Percentiles rank a stretch among this genome's conserved stretches.
Conservation (phyloP, 2,797 vertebrate genomes). For the Aphelocoma californica region DNA sequence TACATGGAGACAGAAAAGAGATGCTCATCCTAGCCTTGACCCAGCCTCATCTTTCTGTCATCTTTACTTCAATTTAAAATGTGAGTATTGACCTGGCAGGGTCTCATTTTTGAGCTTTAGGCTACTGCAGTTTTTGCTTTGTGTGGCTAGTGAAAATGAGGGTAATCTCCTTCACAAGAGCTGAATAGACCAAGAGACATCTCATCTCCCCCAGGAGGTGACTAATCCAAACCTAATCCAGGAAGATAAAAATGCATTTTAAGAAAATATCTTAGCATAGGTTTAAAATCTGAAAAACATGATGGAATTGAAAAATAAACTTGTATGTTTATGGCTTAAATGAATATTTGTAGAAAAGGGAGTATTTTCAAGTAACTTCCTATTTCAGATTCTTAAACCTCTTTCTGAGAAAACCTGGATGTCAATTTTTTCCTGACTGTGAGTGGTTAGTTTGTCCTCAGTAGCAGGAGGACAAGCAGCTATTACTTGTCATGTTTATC, state of each 20-base stretch:
- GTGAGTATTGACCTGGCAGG: not conserved
- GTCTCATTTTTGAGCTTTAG: not conserved
- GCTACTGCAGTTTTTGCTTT: not conserved
- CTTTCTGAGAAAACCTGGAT: not conserved
- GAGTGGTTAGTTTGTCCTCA: conserved; percentile 8
- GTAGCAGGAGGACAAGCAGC: conserved; percentile 7
- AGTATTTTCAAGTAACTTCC: not conserved
- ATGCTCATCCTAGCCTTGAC: not conserved
- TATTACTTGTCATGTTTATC: conserved; percentile 45
- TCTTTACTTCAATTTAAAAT: not conserved
- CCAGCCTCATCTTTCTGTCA: not conserved
- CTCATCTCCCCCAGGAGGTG: conserved; percentile 12
- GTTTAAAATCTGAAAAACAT: not conserved
- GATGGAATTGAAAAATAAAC: not conserved
- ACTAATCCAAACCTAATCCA: conserved; percentile 13
- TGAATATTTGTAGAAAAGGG: not conserved
- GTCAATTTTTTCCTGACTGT: not conserved
- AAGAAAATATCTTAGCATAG: not conserved
- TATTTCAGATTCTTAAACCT: not conserved
- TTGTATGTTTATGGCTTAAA: not conserved
- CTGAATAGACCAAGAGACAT: not conserved
- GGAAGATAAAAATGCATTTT: not conserved
- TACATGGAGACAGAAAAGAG: not conserved
- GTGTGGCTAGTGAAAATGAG: not conserved
- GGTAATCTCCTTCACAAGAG: not conserved